These are phyloP conservation scores for Chiloscyllium punctatum DNA, from an alignment of 2,797 vertebrate species.

Conservation along the genomic window DNA sequence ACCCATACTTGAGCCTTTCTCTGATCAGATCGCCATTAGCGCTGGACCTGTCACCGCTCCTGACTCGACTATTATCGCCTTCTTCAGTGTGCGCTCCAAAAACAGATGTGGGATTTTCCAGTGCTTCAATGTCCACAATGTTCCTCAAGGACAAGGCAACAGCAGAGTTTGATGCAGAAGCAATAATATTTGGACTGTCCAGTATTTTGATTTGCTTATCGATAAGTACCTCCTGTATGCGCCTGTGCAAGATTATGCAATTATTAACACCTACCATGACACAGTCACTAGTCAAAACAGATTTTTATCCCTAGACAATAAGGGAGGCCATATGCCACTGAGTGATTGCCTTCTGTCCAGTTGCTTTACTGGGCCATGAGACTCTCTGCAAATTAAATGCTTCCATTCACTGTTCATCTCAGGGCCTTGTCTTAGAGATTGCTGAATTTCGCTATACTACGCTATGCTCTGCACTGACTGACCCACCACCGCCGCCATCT, in stretches of 20 bases:
- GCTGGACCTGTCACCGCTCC: too few relatives aligned
- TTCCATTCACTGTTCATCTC: too few relatives aligned
- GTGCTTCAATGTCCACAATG: constrained; percentile 60
- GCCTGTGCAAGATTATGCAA: constrained; percentile 53
- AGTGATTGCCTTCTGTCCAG: neutral
- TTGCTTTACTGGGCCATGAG: too few relatives aligned
- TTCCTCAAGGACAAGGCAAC: constrained; percentile 71
- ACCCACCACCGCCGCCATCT: too few relatives aligned
- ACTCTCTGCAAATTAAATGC: too few relatives aligned
- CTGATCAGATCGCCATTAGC: too few relatives aligned
- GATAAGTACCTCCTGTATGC: constrained; percentile 74
- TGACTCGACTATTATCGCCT: constrained; percentile 36
- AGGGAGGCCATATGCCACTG: neutral
- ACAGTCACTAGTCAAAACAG: neutral
- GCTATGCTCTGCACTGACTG: too few relatives aligned
- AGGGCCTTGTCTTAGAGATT: too few relatives aligned
- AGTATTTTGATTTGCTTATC: constrained; percentile 71
- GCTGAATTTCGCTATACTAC: too few relatives aligned
- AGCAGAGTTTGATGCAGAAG: constrained; percentile 61
- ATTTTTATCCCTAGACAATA: neutral
- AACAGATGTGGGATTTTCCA: constrained; percentile 56
- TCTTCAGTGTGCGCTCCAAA: constrained; percentile 67
- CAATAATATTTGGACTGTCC: constrained; percentile 77
- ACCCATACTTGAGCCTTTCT: too few relatives aligned
- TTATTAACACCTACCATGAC: neutral